These are phyloP conservation scores for Lagorchestes hirsutus DNA, from an alignment of 2,797 vertebrate species.

Conservation along the genomic window DNA sequence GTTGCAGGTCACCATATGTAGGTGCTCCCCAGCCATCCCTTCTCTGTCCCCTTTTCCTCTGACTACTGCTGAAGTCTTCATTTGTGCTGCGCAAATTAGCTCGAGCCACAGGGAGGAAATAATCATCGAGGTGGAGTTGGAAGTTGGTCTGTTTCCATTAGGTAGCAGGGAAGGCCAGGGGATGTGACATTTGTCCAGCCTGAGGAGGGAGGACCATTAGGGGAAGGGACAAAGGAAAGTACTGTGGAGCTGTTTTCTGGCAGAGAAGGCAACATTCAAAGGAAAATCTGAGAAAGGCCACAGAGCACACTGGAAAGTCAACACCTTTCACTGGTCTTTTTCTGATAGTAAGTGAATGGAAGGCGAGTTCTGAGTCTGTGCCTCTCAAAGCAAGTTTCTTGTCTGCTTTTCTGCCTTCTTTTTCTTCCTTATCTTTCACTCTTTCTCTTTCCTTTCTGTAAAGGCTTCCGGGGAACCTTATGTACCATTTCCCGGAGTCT, in stretches of 20 bases:
- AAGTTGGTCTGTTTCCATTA: constrained; percentile 83
- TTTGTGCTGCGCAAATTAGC: constrained; percentile 85
- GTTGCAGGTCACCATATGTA: constrained; percentile 66
- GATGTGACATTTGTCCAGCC: constrained; percentile 82
- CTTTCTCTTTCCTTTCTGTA: not conserved
- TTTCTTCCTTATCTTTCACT: constrained; percentile 15
- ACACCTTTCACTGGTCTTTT: not conserved
- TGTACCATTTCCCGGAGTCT: not conserved
- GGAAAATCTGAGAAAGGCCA: constrained; percentile 1
- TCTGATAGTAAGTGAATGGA: constrained; percentile 38
- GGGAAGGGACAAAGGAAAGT: not conserved
- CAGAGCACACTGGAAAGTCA: not conserved
- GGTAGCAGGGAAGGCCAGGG: constrained; percentile 71
- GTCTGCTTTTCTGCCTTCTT: not conserved
- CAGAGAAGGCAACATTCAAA: constrained; percentile 64
- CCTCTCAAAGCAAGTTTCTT: not conserved
- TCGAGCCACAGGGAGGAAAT: constrained; percentile 82
- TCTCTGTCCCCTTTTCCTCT: constrained; percentile 68
- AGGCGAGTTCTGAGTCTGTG: not conserved
- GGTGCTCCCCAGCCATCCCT: constrained; percentile 61
- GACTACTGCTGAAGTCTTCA: constrained; percentile 81
- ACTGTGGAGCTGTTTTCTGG: constrained; percentile 56
- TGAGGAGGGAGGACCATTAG: constrained; percentile 28
- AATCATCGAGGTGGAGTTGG: constrained; percentile 81
- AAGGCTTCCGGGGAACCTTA: not conserved